Evolutionary conservation across 1,140 invertebrate species (phyloP).

Genomic region (Parasteatoda tepidariorum): DNA sequence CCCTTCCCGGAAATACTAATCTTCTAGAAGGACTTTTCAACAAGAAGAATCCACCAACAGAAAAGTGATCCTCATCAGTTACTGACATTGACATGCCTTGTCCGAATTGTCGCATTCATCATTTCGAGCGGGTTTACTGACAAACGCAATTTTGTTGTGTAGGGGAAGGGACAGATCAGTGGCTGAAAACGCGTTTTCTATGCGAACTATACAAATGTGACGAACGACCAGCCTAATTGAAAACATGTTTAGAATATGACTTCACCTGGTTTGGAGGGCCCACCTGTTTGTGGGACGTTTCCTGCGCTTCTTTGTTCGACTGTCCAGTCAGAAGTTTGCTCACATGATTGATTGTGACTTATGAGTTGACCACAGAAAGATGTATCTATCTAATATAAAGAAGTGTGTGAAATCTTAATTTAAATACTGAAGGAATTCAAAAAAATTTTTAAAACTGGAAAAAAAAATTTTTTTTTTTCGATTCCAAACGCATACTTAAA

Average conservation of each 20-base stretch:
- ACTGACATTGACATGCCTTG: conserved; percentile 57
- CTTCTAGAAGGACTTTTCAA: conserved; percentile 40
- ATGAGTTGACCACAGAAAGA: conserved; percentile 35
- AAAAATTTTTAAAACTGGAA: background rate
- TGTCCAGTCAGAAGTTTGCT: conserved; percentile 40
- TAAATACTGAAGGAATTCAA: background rate
- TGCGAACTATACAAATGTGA: conserved; percentile 36
- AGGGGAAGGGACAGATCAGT: conserved; percentile 14
- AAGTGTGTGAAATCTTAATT: conserved; percentile 45
- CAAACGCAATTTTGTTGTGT: conserved; percentile 17
- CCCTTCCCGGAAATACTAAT: too few species aligned
- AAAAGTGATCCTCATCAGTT: conserved; percentile 54
- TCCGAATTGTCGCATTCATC: conserved; percentile 57
- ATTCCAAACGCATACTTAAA: background rate
- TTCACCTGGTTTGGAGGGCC: conserved; percentile 30
- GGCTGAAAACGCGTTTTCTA: background rate
- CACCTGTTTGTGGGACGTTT: conserved; percentile 32
- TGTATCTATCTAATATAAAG: too few species aligned
- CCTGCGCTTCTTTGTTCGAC: conserved; percentile 40
- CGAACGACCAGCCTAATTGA: conserved; percentile 48
- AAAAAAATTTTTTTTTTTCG: too few species aligned
- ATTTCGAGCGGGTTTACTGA: conserved; percentile 38
- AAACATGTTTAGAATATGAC: conserved; percentile 50
- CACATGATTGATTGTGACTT: conserved; percentile 23
- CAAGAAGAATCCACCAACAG: conserved; percentile 28